A percentile compares a stretch with the other conserved stretches of the same genome.
Evolutionary conservation across 2,888 invertebrate genomes (phyloP).

Genomic region (Heteromyza rotundicornis): DNA sequence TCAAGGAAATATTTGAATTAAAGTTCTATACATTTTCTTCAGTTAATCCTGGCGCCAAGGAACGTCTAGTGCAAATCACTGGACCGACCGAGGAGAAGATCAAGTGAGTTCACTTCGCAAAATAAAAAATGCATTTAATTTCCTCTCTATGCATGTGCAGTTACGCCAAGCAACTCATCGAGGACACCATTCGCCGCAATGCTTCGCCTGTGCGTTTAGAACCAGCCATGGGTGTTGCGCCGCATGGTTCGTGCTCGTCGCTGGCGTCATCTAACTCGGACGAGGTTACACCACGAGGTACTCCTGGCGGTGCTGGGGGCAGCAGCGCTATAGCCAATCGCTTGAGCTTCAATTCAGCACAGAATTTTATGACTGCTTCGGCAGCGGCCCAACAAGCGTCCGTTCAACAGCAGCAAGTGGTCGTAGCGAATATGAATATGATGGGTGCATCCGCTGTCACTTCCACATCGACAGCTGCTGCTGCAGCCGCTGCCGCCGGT

Average conservation of each 20-base stretch:
- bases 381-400: conserved; percentile 47
- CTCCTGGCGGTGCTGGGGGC: conserved; percentile 39
- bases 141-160: conserved; percentile 62
- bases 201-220: conserved; percentile 86
- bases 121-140: background rate
- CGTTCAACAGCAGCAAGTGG: background rate
- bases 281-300: conserved; percentile 55
- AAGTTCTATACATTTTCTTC: no score
- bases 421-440: conserved; percentile 23
- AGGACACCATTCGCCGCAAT: conserved; percentile 93
- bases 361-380: conserved; percentile 58
- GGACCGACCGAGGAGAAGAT: conserved; percentile 94
- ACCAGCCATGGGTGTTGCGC: conserved; percentile 54
- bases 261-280: conserved; percentile 77
- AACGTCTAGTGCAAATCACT: conserved; percentile 93
- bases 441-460: conserved; percentile 36
- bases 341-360: conserved; percentile 57
- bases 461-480: conserved; percentile 40
- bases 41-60: conserved; percentile 95
- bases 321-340: conserved; percentile 54
- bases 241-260: conserved; percentile 76
- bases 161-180: conserved; percentile 91
- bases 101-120: conserved; percentile 68
- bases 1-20: no score
- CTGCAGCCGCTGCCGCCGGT: conserved; percentile 54